phyloP scores from a whole-genome alignment of 2,113 vertebrate genomes.

The Aegypius monachus region DNA sequence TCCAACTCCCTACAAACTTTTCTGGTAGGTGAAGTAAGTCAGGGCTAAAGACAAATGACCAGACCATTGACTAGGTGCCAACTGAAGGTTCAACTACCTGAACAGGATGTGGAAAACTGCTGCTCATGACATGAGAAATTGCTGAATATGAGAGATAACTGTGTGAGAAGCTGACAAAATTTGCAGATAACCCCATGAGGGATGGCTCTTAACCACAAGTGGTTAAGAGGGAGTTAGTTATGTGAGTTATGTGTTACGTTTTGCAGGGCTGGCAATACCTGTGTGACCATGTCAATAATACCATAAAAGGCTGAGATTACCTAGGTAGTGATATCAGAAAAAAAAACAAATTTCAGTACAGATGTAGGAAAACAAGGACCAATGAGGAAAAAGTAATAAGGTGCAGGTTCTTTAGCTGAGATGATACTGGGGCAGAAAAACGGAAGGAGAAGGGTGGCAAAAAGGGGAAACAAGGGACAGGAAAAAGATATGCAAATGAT shows the following conservation, averaged over 20 bases:
- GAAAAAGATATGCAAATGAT: neutral
- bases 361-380: neutral
- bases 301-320: neutral
- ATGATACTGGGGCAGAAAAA: neutral
- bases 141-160: neutral
- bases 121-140: neutral
- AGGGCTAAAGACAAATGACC: neutral
- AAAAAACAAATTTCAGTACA: neutral
- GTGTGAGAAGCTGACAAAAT: neutral
- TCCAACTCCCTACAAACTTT: neutral
- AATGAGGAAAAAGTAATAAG: neutral
- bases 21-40: neutral
- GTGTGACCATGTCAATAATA: neutral
- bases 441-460: neutral
- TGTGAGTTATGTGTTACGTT: neutral
- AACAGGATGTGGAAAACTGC: neutral
- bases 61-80: neutral
- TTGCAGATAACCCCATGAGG: neutral
- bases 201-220: neutral
- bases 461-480: neutral
- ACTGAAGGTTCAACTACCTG: neutral
- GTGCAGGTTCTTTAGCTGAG: neutral
- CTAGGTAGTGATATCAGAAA: neutral
- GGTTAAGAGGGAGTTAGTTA: neutral
- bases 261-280: neutral